Conservation (phyloP, 1,140 invertebrate species). For the Cydia strobilella region DNA sequence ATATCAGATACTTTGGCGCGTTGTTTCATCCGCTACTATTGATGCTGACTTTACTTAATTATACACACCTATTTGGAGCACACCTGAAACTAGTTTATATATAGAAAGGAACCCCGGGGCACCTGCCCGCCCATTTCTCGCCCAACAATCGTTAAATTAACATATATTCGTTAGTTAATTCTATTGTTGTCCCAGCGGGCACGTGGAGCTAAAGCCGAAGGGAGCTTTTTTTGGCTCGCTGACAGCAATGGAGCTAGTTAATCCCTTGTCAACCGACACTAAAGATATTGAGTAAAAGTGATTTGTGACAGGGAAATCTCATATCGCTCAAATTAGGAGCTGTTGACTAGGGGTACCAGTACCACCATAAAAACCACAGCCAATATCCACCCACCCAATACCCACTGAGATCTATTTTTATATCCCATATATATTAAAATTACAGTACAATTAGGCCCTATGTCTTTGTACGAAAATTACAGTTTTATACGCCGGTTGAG, state of each 20-base stretch:
- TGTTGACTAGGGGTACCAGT: neutral
- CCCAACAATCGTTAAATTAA: constrained; percentile 10
- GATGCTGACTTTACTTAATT: neutral
- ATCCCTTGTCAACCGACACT: constrained; percentile 7
- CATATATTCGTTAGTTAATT: constrained; percentile 22
- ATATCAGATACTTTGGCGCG: too few species aligned
- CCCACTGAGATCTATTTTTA: too few species aligned
- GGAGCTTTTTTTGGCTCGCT: constrained; percentile 10
- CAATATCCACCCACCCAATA: neutral
- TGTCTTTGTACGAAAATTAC: too few species aligned
- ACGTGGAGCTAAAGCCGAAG: neutral
- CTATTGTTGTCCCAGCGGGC: constrained; percentile 18
- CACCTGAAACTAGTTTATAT: neutral
- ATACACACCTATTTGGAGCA: neutral
- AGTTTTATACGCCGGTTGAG: too few species aligned
- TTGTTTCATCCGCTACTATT: too few species aligned
- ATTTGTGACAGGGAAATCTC: neutral
- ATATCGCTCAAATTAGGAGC: neutral
- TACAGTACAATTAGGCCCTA: too few species aligned
- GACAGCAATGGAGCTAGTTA: constrained; percentile 26
- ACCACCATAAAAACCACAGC: neutral
- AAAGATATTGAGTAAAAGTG: neutral
- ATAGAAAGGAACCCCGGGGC: neutral
- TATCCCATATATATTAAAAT: too few species aligned
- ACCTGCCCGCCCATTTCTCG: constrained; percentile 11